Base-by-base conservation (phyloP, 2,797 vertebrate genomes). In the Phrynocephalus forsythii region DNA sequence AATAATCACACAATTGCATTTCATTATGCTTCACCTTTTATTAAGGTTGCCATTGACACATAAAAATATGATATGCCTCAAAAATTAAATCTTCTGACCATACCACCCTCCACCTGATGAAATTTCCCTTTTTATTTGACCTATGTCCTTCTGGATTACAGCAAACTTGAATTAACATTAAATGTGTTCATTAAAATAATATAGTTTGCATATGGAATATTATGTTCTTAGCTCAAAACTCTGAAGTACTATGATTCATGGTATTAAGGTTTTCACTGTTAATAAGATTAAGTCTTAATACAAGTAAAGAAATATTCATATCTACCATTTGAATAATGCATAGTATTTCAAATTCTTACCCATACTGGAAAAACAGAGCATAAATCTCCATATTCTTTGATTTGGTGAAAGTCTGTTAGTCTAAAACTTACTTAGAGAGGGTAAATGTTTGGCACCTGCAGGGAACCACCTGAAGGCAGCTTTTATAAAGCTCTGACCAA, bases 41-140 rank as follows among this genome's bases (percentile, higher is more conserved):
- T 96, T 97, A 96, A 94, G 92, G 91, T 95, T 95, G 92, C 79
- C 95, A 97, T 95, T 97, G 96, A 97, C 95, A 96, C 90, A 95
- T 86, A 94, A 96, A 96, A 97, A 96, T 95, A 94, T 95, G 93
- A 95, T 96, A 96, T 93, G 93, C 91, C 87, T 95, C 89, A 96
- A 95, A 95, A 97, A 97, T 96, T 96, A 95, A 95, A 95, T 95
- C 93, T 94, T 95, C 91, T 96, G 95, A 97, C 95, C 93, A 92
- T 85, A 89, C 81, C 87, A 95, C 96, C 92, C 85, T 96, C 94
- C 94, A 95, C 89, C 82, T 96, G 96, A 96, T 97, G 95, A 97
- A 95, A 97, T 95, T 96, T 96, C 94, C 95, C 95, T 95, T 97
- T 95, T 96, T 96, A 96, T 96, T 96, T 97, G 96, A 96, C 95